These are phyloP conservation scores for Anthopleura sola DNA, from an alignment of 64 coral and sea anemone genomes.

Conservation along the genomic window DNA sequence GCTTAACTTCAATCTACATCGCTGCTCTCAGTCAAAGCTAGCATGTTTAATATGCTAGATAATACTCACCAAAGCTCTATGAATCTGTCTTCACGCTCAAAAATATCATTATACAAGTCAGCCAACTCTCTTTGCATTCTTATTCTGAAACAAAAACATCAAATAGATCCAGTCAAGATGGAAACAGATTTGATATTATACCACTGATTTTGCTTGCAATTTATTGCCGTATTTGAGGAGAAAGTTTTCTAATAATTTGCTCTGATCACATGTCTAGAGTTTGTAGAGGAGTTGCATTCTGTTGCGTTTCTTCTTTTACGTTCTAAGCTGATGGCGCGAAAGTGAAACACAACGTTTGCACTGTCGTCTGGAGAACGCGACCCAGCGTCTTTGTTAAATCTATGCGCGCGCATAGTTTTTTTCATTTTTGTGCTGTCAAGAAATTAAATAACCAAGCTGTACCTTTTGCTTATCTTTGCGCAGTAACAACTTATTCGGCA, in stretches of 20 bases:
- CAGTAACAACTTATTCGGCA: neutral
- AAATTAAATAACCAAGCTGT: neutral
- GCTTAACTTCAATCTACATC: no score
- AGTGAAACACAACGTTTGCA: neutral
- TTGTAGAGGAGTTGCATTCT: no score
- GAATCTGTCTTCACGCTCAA: neutral
- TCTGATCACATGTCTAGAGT: no score
- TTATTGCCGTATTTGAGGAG: no score
- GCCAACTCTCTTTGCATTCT: conserved; percentile 3
- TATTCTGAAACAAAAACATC: neutral
- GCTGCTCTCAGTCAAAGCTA: no score
- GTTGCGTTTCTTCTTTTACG: no score
- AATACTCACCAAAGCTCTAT: neutral
- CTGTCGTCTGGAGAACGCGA: no score
- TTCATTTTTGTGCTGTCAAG: neutral
- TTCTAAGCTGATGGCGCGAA: neutral
- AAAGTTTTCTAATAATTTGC: no score
- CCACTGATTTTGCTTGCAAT: no score
- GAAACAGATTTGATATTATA: neutral
- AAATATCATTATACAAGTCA: conserved; percentile 1
- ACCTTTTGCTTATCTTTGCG: neutral
- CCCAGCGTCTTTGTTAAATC: no score
- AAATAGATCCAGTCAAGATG: neutral
- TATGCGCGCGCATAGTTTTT: neutral
- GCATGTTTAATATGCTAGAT: no score